Conservation (phyloP, 2,113 vertebrate genomes). For the Oncorhynchus gorbuscha region DNA sequence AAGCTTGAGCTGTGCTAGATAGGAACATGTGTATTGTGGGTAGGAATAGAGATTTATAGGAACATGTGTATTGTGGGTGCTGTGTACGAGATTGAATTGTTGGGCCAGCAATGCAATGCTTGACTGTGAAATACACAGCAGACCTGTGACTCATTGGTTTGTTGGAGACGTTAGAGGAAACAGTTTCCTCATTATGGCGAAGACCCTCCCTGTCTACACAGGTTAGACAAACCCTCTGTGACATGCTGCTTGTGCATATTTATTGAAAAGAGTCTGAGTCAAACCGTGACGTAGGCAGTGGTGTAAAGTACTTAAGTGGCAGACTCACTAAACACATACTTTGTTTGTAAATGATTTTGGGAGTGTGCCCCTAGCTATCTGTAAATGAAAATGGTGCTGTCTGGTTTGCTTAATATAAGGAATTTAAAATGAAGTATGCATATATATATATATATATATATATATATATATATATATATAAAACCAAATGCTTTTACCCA, state of each 20-base stretch:
- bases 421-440: no score
- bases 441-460: no score
- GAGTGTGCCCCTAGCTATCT: no score
- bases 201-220: slow-evolving; percentile 15
- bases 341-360: no score
- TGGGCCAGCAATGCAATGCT: slow-evolving; percentile 49
- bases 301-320: no score
- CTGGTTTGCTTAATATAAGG: no score
- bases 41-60: background rate
- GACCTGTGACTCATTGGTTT: slow-evolving; percentile 63
- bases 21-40: slow-evolving; percentile 37
- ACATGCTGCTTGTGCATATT: slow-evolving; percentile 1
- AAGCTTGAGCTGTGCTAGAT: slow-evolving; percentile 2
- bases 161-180: slow-evolving; percentile 45
- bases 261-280: background rate
- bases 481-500: no score
- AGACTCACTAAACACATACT: no score
- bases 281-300: background rate
- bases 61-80: slow-evolving; percentile 40
- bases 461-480: no score
- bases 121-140: slow-evolving; percentile 64
- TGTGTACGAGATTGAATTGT: slow-evolving; percentile 66
- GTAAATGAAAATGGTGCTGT: no score
- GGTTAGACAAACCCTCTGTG: slow-evolving; percentile 22
- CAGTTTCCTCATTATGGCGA: slow-evolving; percentile 49